Evolutionary conservation across 1,140 invertebrate species (phyloP), one percentile per base, ranked within the genome.

Genomic region (Oncopodura yosiiana): DNA sequence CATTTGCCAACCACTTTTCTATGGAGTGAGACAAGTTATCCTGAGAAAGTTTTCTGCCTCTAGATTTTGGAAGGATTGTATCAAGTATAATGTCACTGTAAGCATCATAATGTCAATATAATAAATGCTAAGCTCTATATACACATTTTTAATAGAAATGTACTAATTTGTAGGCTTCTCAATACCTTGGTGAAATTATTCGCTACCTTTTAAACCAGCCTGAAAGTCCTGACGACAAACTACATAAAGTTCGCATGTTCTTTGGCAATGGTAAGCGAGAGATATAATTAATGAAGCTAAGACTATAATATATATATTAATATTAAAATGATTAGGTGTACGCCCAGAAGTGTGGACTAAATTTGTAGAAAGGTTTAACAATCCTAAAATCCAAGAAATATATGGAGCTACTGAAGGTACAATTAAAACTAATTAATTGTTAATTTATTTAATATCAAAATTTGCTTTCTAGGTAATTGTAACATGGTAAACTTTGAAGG

Each of bases 141-240:
- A n/a, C n/a, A n/a, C n/a, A n/a, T n/a, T n/a, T n/a, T n/a, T n/a
- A n/a, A n/a, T n/a, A n/a, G n/a, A n/a, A n/a, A n/a, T n/a, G n/a
- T n/a, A n/a, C n/a, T 76, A 73, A 69, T 81, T 63, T 72, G 6
- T 66, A 95, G 90, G 79, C 85, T 52, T 82, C 80, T 9, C 94
- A 99, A 69, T 99, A 99, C 68, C 98, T 99, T 67, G 95, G 95
- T 14, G 95, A 99, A 76, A 94, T 98, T 78, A 96, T 92, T 68
- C 81, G 95, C 9, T 99, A 98, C 72, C 78, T 99, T 30, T 71
- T 98, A 53, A 84, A 89, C 14, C 86, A 90, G 42, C 82, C 86
- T 11, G 71, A 77, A 6, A 80, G 79, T 52, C 75, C 82, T 2
- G 77, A 82, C 42, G 92, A 98, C 67, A 81, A 73, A 16, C 73